These are phyloP conservation scores for Mormyrops attenuatus DNA, from an alignment of 2,797 vertebrate genomes.

Conservation along the genomic window DNA sequence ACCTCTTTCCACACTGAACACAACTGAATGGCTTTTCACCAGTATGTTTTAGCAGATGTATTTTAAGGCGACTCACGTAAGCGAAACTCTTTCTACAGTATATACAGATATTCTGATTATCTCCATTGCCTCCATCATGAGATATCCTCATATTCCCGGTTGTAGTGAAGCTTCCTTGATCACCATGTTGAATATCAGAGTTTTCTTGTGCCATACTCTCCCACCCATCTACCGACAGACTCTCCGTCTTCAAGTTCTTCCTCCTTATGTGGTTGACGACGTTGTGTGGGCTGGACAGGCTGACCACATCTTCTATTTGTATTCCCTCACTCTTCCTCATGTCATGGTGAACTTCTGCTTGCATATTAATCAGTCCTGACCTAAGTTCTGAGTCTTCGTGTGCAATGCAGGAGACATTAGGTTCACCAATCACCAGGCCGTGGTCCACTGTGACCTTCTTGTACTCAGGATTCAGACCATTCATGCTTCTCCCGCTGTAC, in stretches of 20 bases:
- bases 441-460: not conserved
- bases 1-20: slow-evolving; percentile 21
- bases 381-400: not conserved
- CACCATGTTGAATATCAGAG: not conserved
- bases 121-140: not conserved
- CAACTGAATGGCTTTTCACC: slow-evolving; percentile 23
- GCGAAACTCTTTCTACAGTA: slow-evolving; percentile 21
- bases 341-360: not conserved
- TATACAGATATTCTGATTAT: slow-evolving; percentile 13
- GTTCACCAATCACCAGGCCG: not conserved
- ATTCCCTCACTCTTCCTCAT: not conserved
- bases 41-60: slow-evolving; percentile 21
- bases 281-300: slow-evolving; percentile 6
- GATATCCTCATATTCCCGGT: not conserved
- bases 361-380: not conserved
- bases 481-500: not conserved
- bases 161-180: not conserved
- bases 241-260: not conserved
- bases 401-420: not conserved
- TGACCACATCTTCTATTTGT: slow-evolving; percentile 9
- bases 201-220: not conserved
- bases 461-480: not conserved
- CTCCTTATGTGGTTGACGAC: not conserved
- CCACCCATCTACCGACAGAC: not conserved
- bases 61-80: slow-evolving; percentile 20